Evolutionary conservation across 2,888 invertebrate genomes (phyloP), one percentile per base, ranked within the genome.

Genomic region (Volucella zonaria): DNA sequence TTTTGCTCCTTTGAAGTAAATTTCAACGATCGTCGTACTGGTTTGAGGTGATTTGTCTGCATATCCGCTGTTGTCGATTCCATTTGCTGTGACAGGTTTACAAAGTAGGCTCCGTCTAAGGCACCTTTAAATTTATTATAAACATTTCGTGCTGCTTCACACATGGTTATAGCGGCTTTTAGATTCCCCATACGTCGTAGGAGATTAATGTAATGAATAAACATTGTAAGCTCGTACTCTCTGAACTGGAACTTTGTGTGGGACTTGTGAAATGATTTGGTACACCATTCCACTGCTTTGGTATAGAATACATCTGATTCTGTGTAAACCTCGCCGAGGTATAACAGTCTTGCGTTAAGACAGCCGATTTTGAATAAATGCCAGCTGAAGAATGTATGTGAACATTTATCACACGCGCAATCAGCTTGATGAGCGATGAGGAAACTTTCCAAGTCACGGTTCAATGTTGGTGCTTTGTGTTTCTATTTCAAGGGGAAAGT

Each of bases 301-400:
- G 78, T 82, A 74, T 90, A 91, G 66, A 91, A 91, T 1, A 74
- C 59, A 6, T 89, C 87, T 10, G 91, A 78, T 59, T 89, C 88
- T 0, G 86, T 88, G 56, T 88, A 87, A 11, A 90, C 87, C 2
- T 89, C 87, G 23, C 88, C 88, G 1, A 92, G 87, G 10, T 89
- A 91, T 54, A 88, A 74, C 1, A 90, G 87, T 3, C 91, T 89
- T 0, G 91, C 91, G 86, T 89, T 88, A 0, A 91, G 86, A 40
- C 89, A 89, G 9, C 91, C 91, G 9, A 89, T 86, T 38, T 88
- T 79, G 3, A 91, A 90, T 14, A 87, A 88, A 12, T 88, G 86
- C 88, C 89, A 89, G 71, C 88, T 87, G 38, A 91, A 77, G 11
- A 82, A 76, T 45, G 66, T 42, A 62, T 83, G 85, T 42, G 79